These are phyloP conservation scores for Elysia crispata DNA, from an alignment of 2,888 invertebrate species.

Conservation along the genomic window DNA sequence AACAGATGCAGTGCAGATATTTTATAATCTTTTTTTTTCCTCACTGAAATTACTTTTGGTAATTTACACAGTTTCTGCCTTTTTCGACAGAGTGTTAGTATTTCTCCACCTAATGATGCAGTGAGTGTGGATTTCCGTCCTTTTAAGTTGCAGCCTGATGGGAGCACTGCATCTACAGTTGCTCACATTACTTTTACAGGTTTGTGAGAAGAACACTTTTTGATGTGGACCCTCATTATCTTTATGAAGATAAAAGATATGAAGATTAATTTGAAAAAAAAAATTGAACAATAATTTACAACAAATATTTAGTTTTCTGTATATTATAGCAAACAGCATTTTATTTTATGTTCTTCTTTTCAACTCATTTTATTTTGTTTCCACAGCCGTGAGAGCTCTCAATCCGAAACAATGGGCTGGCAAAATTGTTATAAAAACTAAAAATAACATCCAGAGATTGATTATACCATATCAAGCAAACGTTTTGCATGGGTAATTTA, in stretches of 20 bases:
- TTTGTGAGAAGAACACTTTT: conserved; percentile 71
- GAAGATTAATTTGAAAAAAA: too few relatives aligned
- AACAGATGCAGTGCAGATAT: too few relatives aligned
- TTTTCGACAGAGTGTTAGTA: conserved; percentile 72
- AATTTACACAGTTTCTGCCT: conserved; percentile 2
- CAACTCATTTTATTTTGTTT: conserved; percentile 34
- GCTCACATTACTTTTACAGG: conserved; percentile 86
- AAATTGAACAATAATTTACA: too few relatives aligned
- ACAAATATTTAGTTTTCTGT: too few relatives aligned
- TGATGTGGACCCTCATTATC: too few relatives aligned
- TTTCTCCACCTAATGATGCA: conserved; percentile 83
- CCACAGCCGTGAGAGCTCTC: conserved; percentile 77
- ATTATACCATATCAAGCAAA: conserved; percentile 84
- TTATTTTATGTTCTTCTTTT: not conserved
- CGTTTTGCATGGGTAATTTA: conserved; percentile 78
- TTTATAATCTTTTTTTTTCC: too few relatives aligned
- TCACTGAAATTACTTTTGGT: too few relatives aligned
- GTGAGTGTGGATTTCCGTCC: conserved; percentile 84
- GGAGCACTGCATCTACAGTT: conserved; percentile 82
- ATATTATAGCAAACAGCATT: not conserved
- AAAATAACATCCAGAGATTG: conserved; percentile 79
- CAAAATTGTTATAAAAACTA: conserved; percentile 79
- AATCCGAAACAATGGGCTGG: conserved; percentile 78
- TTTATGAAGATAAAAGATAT: too few relatives aligned
- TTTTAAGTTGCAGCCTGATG: conserved; percentile 83